Evolutionary conservation across 2,797 vertebrate species (phyloP), one percentile per base, ranked within the genome.

Genomic region (Sibirionetta formosa): DNA sequence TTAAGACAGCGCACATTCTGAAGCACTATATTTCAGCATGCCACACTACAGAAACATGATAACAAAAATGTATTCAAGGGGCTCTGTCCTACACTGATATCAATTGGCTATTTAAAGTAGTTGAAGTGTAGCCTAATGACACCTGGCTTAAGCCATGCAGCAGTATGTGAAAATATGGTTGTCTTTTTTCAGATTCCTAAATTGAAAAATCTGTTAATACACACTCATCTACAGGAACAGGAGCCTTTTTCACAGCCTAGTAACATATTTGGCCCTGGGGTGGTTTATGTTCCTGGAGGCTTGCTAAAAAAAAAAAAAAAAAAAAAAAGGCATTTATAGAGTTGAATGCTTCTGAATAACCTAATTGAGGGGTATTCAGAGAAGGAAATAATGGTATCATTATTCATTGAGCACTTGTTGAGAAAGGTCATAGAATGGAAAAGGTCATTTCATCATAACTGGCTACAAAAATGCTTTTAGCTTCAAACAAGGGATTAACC

Each of bases 401-500:
- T 95, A 81, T 83, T 93, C 15, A 70, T 88, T 72, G 44, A 73
- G 24, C 46, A 79, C 31, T 93, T 70, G 26, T 60, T 84, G 63
- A 82, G 77, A 76, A 91, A 93, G 63, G 56, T 86, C 82, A 88
- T 8, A 60, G 73, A 68, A 86, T 7, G 54, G 60, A 72, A 90
- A 86, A 94, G 78, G 36, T 81, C 3, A 16, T 81, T 83, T 83
- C 14, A 15, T 58, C 51, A 24, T 50, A 71, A 85, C 26, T 53
- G 63, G 19, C 44, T 94, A 61, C 44, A 79, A 82, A 86, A 86
- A 63, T 73, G n/a, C 73, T 93, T 78, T 82, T 53, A 42, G 56
- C 66, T 82, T 90, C 87, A 86, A 88, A 86, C 33, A 94, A 58
- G 46, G 27, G 27, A 93, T 90, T 90, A 88, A 94, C 63, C 58